phyloP scores from a whole-genome alignment of 1,140 invertebrate species.

The Eufriesea mexicana region DNA sequence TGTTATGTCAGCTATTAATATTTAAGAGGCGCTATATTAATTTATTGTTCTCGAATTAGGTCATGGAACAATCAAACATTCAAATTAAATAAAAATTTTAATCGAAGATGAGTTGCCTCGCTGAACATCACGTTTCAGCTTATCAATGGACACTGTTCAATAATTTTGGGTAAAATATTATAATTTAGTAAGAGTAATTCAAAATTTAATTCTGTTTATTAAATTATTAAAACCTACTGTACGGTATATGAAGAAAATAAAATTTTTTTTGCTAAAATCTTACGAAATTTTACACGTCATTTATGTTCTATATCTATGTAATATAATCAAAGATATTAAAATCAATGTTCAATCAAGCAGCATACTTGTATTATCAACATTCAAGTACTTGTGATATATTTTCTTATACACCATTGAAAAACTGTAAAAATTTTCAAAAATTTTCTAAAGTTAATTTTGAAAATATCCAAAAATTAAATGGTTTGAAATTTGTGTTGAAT shows the following conservation, averaged over 20 bases:
- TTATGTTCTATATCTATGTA: neutral
- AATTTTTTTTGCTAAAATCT: neutral
- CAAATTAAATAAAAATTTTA: neutral
- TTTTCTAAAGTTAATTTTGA: neutral
- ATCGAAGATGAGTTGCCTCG: neutral
- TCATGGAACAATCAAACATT: conserved; percentile 32
- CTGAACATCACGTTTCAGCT: conserved; percentile 17
- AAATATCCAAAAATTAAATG: neutral
- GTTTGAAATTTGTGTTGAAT: neutral
- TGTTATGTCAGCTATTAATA: conserved; percentile 36
- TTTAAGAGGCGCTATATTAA: conserved; percentile 17
- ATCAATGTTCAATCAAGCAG: neutral
- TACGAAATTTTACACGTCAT: neutral
- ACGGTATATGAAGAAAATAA: neutral
- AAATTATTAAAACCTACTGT: too few species aligned
- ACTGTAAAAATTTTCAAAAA: neutral
- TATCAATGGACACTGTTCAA: neutral
- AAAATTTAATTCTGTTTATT: neutral
- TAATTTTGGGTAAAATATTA: neutral
- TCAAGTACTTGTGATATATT: neutral
- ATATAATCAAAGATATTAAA: neutral
- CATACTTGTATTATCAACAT: neutral
- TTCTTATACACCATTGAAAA: neutral
- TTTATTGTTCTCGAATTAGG: conserved; percentile 45
- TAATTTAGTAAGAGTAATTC: too few species aligned